Evolutionary conservation across 2,888 invertebrate species (phyloP), one percentile per base, ranked within the genome.

Genomic region (Oscheius sp.): DNA sequence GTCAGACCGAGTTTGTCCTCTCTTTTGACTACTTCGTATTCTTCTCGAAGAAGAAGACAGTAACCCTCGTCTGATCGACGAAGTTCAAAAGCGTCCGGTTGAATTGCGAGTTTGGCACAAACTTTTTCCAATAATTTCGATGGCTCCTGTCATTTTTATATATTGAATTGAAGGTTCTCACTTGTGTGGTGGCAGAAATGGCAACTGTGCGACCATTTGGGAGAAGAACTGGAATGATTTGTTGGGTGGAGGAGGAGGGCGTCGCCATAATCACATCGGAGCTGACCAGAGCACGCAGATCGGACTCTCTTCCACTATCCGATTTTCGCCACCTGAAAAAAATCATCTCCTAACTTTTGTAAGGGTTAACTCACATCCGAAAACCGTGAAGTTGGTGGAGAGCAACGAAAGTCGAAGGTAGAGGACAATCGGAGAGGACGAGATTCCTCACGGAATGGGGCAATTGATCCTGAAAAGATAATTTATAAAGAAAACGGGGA

Each of bases 281-380:
- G 18, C 56, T 58, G 21, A 69, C 73, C 56, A 74, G 43, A 16
- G 66, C 71, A 13, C 58, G 43, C 35, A 75, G 68, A 23, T 75
- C 75, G n/a, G 29, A 53, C 41, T 56, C 79, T 13, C 79, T 74
- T 18, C 77, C 78, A 53, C 71, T 73, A 52, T 66, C 66, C 3
- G 78, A 72, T 66, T 81, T 81, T 12, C 81, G 73, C 81, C 81
- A 81, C 73, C 81, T 81, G 13, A n/a, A n/a, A n/a, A n/a, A n/a
- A n/a, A n/a, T n/a, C n/a, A n/a, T n/a, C n/a, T n/a, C n/a, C n/a
- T n/a, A n/a, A n/a, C n/a, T n/a, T n/a, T n/a, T n/a, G n/a, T 16
- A 41, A 59, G 23, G 7, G 9, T 12, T n/a, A 29, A 66, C 66
- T 49, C 18, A 66, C 66, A 66, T 66, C 29, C 52, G 13, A 29